Evolutionary conservation across 2,797 vertebrate species (phyloP).

Genomic region (Syngnathus acus): DNA sequence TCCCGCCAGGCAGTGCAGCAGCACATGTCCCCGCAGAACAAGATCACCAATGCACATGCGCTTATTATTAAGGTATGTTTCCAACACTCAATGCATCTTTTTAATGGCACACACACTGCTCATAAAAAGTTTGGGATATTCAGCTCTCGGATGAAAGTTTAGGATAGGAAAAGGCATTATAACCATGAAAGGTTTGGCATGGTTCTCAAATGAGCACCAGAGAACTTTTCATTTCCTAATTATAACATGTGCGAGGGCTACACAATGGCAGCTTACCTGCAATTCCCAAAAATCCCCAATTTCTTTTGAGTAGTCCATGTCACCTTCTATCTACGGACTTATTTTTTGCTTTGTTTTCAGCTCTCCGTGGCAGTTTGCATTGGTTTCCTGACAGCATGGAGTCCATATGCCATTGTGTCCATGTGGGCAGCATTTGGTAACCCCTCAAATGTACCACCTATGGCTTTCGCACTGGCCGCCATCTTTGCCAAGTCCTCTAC

Average conservation of each 20-base stretch:
- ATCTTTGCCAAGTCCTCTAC: conserved; percentile 80
- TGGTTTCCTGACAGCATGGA: conserved; percentile 80
- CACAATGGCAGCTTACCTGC: too few species aligned
- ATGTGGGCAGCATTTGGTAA: conserved; percentile 75
- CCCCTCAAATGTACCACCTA: conserved; percentile 56
- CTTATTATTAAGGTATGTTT: conserved; percentile 65
- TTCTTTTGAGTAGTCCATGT: not conserved
- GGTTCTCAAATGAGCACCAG: too few species aligned
- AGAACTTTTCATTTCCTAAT: too few species aligned
- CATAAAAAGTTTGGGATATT: not conserved
- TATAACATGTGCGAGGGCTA: too few species aligned
- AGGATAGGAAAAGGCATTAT: not conserved
- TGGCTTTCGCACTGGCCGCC: conserved; percentile 76
- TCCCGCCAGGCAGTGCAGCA: conserved; percentile 74
- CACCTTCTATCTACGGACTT: not conserved
- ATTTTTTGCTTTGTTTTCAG: conserved; percentile 42
- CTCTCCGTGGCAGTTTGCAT: conserved; percentile 77
- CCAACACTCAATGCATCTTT: not conserved
- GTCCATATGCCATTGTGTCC: conserved; percentile 74
- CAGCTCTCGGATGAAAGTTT: not conserved
- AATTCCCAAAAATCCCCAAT: not conserved
- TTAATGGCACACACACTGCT: not conserved
- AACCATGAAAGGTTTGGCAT: too few species aligned
- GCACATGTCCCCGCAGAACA: conserved; percentile 68
- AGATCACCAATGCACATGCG: conserved; percentile 65